Evolutionary conservation across 2,888 invertebrate genomes (phyloP).

Genomic region (Cataglyphis albicans): DNA sequence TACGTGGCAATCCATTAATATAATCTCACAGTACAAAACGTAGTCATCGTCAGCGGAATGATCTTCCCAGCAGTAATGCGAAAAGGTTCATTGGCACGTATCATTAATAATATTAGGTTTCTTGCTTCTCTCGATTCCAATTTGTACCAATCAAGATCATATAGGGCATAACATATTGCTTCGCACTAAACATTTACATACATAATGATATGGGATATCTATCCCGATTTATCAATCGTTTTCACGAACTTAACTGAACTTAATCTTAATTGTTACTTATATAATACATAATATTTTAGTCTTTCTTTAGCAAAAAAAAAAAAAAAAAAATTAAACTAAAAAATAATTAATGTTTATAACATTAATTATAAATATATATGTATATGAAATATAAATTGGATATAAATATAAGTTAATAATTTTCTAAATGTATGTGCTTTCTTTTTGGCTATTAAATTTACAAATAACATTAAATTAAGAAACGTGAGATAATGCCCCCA

Average conservation of each 20-base stretch:
- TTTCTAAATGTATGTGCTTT: background rate
- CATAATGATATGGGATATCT: background rate
- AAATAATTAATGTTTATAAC: background rate
- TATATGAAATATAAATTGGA: background rate
- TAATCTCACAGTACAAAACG: conserved; percentile 64
- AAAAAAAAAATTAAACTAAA: background rate
- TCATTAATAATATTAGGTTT: conserved; percentile 24
- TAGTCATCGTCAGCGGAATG: conserved; percentile 61
- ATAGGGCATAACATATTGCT: background rate
- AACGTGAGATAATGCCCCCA: background rate
- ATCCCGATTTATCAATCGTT: background rate
- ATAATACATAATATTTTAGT: background rate
- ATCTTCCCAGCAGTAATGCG: conserved; percentile 65
- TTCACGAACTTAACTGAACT: background rate
- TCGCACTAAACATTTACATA: conserved; percentile 6
- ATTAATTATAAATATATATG: background rate
- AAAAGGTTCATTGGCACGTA: conserved; percentile 44
- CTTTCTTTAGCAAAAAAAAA: background rate
- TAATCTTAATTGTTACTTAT: background rate
- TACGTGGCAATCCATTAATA: background rate
- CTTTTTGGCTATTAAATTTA: background rate
- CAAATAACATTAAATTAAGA: background rate
- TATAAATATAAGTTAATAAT: background rate
- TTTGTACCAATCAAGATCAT: conserved; percentile 24
- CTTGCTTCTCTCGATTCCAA: background rate